A percentile compares a stretch with the other conserved stretches of the same genome.
Conservation (phyloP, 1,140 invertebrate genomes). For the Philotrypesis tridentata region DNA sequence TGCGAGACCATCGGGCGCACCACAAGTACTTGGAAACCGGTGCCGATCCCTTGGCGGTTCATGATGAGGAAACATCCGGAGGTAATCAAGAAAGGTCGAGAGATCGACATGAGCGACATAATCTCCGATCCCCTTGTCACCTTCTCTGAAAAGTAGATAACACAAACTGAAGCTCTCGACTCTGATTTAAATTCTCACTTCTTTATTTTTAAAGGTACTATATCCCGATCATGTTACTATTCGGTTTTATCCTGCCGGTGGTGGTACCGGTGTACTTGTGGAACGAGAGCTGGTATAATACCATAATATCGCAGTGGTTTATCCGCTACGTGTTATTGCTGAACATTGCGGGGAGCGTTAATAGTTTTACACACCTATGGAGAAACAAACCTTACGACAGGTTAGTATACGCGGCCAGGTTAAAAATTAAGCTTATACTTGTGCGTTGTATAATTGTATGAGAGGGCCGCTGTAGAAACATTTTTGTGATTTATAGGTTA, state of each 20-base stretch:
- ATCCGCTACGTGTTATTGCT: slow-evolving; percentile 79
- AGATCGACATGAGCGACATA: slow-evolving; percentile 87
- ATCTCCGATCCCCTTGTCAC: slow-evolving; percentile 82
- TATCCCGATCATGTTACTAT: slow-evolving; percentile 79
- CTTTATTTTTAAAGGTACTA: slow-evolving; percentile 77
- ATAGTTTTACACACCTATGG: slow-evolving; percentile 85
- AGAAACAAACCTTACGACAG: slow-evolving; percentile 84
- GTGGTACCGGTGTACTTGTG: slow-evolving; percentile 82
- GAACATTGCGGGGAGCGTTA: slow-evolving; percentile 86
- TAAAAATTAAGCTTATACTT: too few species aligned
- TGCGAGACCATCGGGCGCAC: slow-evolving; percentile 89
- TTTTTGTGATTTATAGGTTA: too few species aligned
- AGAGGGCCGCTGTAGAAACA: too few species aligned
- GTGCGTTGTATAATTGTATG: too few species aligned
- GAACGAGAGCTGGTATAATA: slow-evolving; percentile 73
- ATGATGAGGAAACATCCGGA: slow-evolving; percentile 89
- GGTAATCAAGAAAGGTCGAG: slow-evolving; percentile 82
- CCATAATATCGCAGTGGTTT: slow-evolving; percentile 75
- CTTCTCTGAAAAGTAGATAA: slow-evolving; percentile 84
- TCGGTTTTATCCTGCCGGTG: slow-evolving; percentile 84
- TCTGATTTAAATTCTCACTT: too few species aligned
- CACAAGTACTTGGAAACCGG: slow-evolving; percentile 93
- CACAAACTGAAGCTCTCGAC: too few species aligned
- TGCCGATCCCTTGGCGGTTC: slow-evolving; percentile 94
- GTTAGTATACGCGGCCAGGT: too few species aligned